Conservation (phyloP, 2,888 invertebrate species). For the Cephus pygmeus region DNA sequence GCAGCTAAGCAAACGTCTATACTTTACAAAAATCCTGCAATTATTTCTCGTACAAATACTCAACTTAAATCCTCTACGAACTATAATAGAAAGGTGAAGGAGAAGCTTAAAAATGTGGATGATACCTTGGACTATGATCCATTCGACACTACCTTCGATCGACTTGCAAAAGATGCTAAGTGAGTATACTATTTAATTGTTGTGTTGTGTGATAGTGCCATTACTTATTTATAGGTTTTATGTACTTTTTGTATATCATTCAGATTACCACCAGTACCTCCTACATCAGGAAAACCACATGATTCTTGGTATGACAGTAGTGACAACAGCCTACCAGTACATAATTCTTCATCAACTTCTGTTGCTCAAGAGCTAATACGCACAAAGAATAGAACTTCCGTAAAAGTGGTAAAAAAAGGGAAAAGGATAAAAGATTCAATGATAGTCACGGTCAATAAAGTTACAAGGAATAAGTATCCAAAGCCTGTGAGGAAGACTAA, state of each 20-base stretch:
- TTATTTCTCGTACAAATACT: slow-evolving; percentile 7
- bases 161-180: slow-evolving; percentile 38
- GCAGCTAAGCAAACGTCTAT: background rate
- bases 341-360: background rate
- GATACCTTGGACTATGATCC: slow-evolving; percentile 33
- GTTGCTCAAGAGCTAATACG: background rate
- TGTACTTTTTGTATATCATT: background rate
- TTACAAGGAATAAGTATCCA: background rate
- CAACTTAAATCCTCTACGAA: slow-evolving; percentile 19
- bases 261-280: slow-evolving; percentile 30
- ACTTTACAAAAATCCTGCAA: slow-evolving; percentile 8
- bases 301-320: slow-evolving; percentile 21
- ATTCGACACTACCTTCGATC: slow-evolving; percentile 56
- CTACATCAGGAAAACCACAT: background rate
- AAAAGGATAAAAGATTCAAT: background rate
- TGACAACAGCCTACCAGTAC: slow-evolving; percentile 10
- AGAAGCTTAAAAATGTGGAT: slow-evolving; percentile 16
- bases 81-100: slow-evolving; percentile 19
- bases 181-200: slow-evolving; percentile 29
- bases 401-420: background rate
- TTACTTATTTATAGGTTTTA: background rate
- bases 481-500: background rate
- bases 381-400: background rate
- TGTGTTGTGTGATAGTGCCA: background rate
- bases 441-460: background rate